Percentiles rank a stretch among this genome's conserved stretches.
phyloP scores from a whole-genome alignment of 2,797 vertebrate genomes.

The Ceryle rudis region DNA sequence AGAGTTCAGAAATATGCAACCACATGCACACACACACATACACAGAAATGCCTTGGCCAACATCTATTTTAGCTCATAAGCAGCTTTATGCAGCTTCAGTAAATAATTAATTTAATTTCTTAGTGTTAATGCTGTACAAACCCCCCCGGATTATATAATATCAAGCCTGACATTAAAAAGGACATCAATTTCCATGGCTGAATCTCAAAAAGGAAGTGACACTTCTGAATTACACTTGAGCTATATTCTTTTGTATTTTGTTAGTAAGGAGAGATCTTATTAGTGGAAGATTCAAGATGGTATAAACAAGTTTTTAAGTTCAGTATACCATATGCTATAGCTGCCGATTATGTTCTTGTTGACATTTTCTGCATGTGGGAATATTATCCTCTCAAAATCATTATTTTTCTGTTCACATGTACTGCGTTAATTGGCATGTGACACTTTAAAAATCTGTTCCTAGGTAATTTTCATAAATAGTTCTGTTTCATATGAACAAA shows the following conservation, averaged over 20 bases:
- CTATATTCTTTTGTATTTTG: neutral
- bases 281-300: conserved; percentile 20
- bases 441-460: conserved; percentile 59
- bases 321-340: conserved; percentile 63
- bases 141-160: neutral
- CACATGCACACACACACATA: neutral
- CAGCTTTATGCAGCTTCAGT: neutral
- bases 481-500: conserved; percentile 15
- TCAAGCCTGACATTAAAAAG: neutral
- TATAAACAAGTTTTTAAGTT: conserved; percentile 43
- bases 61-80: neutral
- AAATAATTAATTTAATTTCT: neutral
- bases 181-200: neutral
- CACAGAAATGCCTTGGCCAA: neutral
- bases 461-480: conserved; percentile 58
- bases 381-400: conserved; percentile 61
- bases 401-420: conserved; percentile 56
- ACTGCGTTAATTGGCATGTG: conserved; percentile 63
- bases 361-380: conserved; percentile 61
- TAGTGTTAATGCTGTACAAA: neutral
- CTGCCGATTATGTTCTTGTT: conserved; percentile 52
- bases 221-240: neutral
- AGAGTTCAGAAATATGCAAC: neutral
- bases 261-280: conserved; percentile 31
- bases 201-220: neutral